Percentiles rank a stretch among this genome's conserved stretches.
Evolutionary conservation across 2,113 vertebrate species (phyloP).

Genomic region (Leuciscus idus): DNA sequence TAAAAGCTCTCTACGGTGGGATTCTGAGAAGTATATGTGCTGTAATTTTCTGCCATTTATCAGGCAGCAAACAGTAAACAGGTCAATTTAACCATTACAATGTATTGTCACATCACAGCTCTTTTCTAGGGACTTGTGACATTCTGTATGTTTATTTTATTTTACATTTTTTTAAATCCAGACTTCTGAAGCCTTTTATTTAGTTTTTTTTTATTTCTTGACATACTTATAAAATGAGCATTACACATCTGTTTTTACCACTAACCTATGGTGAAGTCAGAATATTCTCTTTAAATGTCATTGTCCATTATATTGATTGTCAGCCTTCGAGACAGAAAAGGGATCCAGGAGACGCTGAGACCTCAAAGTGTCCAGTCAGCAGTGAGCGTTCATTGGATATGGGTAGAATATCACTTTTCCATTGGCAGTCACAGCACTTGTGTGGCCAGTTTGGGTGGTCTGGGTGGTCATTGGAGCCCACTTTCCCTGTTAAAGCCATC

Average conservation of each 20-base stretch:
- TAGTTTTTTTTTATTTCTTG: not conserved
- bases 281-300: not conserved
- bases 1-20: slow-evolving; percentile 20
- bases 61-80: slow-evolving; percentile 43
- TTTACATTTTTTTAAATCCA: not conserved
- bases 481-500: slow-evolving; percentile 46
- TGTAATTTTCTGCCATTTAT: slow-evolving; percentile 33
- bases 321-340: not conserved
- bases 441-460: slow-evolving; percentile 49
- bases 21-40: slow-evolving; percentile 33
- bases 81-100: slow-evolving; percentile 20
- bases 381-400: slow-evolving; percentile 31
- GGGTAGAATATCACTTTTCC: slow-evolving; percentile 35
- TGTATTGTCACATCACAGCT: not conserved
- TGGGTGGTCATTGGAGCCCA: slow-evolving; percentile 42
- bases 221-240: not conserved
- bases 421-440: slow-evolving; percentile 37
- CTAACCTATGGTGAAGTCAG: slow-evolving; percentile 3
- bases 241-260: slow-evolving; percentile 27
- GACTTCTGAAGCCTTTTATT: not conserved
- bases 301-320: slow-evolving; percentile 35
- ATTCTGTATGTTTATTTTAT: not conserved
- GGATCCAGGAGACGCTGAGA: slow-evolving; percentile 2
- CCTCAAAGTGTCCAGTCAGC: slow-evolving; percentile 44
- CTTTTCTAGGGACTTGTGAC: not conserved